Base-by-base conservation (phyloP, 2,888 invertebrate genomes). In the Drosophila fulvimacula region DNA sequence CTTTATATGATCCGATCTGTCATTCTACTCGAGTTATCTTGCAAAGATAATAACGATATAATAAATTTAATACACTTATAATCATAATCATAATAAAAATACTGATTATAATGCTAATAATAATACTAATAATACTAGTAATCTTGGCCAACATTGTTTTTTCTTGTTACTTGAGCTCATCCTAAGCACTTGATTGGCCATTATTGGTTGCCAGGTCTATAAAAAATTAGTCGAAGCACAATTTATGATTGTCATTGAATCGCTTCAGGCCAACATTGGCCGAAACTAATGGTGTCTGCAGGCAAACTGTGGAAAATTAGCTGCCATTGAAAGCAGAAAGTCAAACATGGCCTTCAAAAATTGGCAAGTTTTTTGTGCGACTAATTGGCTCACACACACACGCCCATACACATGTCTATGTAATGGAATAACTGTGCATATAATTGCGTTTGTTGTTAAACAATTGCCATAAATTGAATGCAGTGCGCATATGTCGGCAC, bases 371-470 rank as follows among this genome's bases (percentile, higher is more conserved):
- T 56, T 60, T 58, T 38, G 41, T 19, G 61, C 69, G 58, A 34
- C 64, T 76, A 71, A 87, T 87, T 83, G 73, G 60, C 34, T 19
- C 11, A 49, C 19, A 58, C 27, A 65, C 19, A 63, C 44, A 38
- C 24, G n/a, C 39, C 53, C 36, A 48, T 9, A 46, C 21, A 41
- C n/a, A 41, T 19, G 38, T n/a, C n/a, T n/a, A n/a, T n/a, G n/a
- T n/a, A n/a, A n/a, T 38, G 21, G 21, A 24, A 55, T 42, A 60
- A 39, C 59, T 64, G 60, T 44, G 61, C 51, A 49, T 42, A 64
- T 81, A 80, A 80, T 74, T 80, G 71, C 46, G 44, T 52, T 61
- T 72, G 57, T 67, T 77, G 59, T 59, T 65, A 65, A 58, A 76
- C 66, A 76, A 64, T 67, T 73, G 42, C 3, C 39, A 53, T 60